Evolutionary conservation across 1,140 invertebrate genomes (phyloP), one percentile per base, ranked within the genome.

Genomic region (Tetragnatha versicolor): DNA sequence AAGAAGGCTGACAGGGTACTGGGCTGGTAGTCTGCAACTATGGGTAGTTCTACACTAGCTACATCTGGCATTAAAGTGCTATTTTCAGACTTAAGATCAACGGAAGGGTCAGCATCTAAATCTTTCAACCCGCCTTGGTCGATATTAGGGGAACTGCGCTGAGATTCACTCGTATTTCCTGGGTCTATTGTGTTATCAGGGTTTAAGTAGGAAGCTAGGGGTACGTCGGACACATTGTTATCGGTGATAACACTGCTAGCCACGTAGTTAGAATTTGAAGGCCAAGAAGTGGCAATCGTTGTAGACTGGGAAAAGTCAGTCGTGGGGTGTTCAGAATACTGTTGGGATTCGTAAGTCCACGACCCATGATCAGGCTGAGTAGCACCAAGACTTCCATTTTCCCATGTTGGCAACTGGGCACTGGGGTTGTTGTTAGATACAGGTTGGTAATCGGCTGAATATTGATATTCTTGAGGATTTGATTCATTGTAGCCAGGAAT

Each of bases 1-100:
- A 77, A 77, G 20, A 77, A 77, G n/a, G 73, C 73, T 37, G 73
- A 65, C 20, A 77, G 47, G 1, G 61, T 65, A 66, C 73, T 77
- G 31, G 51, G 2, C 37, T 27, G 33, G 42, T 66, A 65, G 9
- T 77, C 73, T 10, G 20, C 22, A 53, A 63, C 72, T 27, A 7
- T 9, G n/a, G 45, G 12, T 29, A 47, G 25, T 75, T 75, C 39
- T 22, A 17, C 12, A 37, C 3, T 37, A 37, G 45, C 12, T 17
- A 14, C 22, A 35, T 29, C 17, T 17, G 39, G 25, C 27, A 42
- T 39, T 45, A 39, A 27, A 65, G 27, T 42, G 29, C 20, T 25
- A 65, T 65, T 65, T 1, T 3, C n/a, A n/a, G 9, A 10, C 10
- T 42, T 39, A 27, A 31, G 42, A 45, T 42, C 33, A 5, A n/a